Conservation (phyloP, 2,797 vertebrate genomes). For the Thaleichthys pacificus region DNA sequence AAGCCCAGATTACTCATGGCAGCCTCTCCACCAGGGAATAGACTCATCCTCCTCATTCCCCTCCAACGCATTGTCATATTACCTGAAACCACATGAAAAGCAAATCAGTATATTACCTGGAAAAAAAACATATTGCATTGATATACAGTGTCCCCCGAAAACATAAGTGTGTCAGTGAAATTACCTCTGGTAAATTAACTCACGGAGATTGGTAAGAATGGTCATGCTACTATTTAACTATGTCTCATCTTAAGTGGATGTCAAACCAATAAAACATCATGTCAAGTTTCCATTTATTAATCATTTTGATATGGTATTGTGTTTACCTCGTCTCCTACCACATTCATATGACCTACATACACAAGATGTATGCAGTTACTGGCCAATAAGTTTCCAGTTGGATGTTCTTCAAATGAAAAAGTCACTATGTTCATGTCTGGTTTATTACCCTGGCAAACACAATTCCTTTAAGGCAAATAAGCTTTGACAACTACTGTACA, state of each 20-base stretch:
- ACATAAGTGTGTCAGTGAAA: background rate
- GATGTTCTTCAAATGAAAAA: too few relatives aligned
- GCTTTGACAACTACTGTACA: background rate
- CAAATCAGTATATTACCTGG: background rate
- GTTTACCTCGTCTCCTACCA: too few relatives aligned
- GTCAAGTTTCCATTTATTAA: background rate
- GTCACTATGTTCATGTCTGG: too few relatives aligned
- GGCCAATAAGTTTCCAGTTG: too few relatives aligned
- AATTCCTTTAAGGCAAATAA: background rate
- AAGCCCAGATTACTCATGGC: slow-evolving; percentile 50
- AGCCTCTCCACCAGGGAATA: slow-evolving; percentile 55
- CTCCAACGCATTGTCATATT: slow-evolving; percentile 64
- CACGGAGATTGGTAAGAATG: too few relatives aligned
- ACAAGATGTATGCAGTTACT: too few relatives aligned
- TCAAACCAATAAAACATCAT: too few relatives aligned
- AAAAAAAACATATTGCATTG: background rate
- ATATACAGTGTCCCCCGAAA: too few relatives aligned
- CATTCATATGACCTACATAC: too few relatives aligned
- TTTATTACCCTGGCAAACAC: background rate
- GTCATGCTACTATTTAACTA: too few relatives aligned
- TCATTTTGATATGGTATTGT: background rate
- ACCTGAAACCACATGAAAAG: slow-evolving; percentile 42
- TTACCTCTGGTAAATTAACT: background rate
- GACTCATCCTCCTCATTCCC: slow-evolving; percentile 64
- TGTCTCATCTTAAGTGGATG: too few relatives aligned